These are phyloP conservation scores for Drosophila pseudoobscura DNA, from an alignment of 1,140 invertebrate species.

Conservation along the genomic window DNA sequence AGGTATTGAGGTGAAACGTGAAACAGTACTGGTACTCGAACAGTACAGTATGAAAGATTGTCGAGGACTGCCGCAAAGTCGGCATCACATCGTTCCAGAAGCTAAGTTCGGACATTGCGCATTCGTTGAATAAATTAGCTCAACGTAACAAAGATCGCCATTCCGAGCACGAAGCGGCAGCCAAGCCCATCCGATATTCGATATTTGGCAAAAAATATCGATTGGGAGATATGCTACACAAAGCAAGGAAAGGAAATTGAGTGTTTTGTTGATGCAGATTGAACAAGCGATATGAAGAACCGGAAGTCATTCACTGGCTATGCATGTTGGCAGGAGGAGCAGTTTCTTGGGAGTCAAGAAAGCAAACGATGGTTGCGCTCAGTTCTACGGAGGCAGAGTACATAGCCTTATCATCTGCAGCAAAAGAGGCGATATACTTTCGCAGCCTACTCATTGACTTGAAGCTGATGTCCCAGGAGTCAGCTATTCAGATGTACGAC, in stretches of 20 bases:
- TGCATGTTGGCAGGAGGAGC: background rate
- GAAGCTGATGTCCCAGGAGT: too few relatives aligned
- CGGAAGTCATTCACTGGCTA: slow-evolving; percentile 1
- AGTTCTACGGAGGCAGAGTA: too few relatives aligned
- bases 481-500: too few relatives aligned
- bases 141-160: slow-evolving; percentile 6
- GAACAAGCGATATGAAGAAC: slow-evolving; percentile 2
- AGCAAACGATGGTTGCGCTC: background rate
- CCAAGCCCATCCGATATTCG: slow-evolving; percentile 3
- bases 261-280: slow-evolving; percentile 5
- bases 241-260: background rate
- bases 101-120: slow-evolving; percentile 19
- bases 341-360: slow-evolving; percentile 1
- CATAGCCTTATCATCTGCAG: too few relatives aligned
- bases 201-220: slow-evolving; percentile 1
- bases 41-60: too few relatives aligned
- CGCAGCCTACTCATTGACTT: too few relatives aligned
- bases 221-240: slow-evolving; percentile 1
- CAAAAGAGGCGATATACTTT: too few relatives aligned
- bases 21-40: too few relatives aligned
- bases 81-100: slow-evolving; percentile 24
- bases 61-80: background rate
- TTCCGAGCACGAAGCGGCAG: slow-evolving; percentile 12
- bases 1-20: too few relatives aligned
- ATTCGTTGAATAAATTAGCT: slow-evolving; percentile 3